phyloP scores from a whole-genome alignment of 2,888 invertebrate genomes.

The Dryadula phaetusa region DNA sequence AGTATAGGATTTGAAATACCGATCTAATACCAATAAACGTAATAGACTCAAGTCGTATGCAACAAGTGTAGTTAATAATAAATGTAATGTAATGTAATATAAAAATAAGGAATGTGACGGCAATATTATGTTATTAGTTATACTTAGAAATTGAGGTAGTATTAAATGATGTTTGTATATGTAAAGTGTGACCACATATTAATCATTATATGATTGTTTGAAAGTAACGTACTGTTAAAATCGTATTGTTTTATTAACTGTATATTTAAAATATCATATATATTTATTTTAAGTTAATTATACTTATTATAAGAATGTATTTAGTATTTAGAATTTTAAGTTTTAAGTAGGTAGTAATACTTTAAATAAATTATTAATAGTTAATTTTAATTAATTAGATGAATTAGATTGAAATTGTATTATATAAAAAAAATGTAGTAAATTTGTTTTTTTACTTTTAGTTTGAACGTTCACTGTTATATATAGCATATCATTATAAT shows the following conservation, averaged over 20 bases:
- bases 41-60: conserved; percentile 51
- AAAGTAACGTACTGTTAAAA: no score
- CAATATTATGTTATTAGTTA: not conserved
- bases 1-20: conserved; percentile 47
- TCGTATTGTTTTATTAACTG: no score
- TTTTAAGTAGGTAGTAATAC: no score
- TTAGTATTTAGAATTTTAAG: no score
- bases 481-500: conserved; percentile 5
- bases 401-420: not conserved
- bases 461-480: not conserved
- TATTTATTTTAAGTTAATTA: no score
- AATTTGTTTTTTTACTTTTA: not conserved
- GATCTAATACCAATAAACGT: not conserved
- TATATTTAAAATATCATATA: no score
- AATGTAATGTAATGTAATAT: not conserved
- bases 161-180: not conserved
- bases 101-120: not conserved
- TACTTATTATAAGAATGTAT: no score
- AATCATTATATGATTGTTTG: no score
- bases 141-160: no score
- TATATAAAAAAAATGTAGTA: not conserved
- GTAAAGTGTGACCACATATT: no score
- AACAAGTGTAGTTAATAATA: conserved; percentile 35
- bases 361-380: no score
- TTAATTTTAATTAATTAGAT: not conserved